Evolutionary conservation across 1,140 invertebrate species (phyloP).

Genomic region (Alviniconcha marisindica): DNA sequence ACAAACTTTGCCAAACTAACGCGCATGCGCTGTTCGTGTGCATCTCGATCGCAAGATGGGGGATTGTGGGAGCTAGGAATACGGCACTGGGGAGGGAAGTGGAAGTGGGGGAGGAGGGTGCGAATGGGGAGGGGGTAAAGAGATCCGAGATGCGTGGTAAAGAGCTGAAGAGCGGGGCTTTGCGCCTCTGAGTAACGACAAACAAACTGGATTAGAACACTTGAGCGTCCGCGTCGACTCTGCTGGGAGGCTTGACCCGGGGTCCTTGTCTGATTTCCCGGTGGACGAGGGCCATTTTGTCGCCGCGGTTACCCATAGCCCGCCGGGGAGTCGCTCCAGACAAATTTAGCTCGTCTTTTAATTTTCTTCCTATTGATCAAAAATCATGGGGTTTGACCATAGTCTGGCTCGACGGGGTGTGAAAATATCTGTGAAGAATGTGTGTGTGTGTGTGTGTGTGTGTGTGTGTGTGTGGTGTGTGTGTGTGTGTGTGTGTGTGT

Average conservation of each 20-base stretch:
- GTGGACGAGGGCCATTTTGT: constrained; percentile 27
- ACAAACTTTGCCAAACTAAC: constrained; percentile 8
- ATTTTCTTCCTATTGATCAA: constrained; percentile 15
- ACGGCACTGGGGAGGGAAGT: no score
- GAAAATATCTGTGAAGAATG: no score
- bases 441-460: no score
- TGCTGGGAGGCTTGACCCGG: not conserved
- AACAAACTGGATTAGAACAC: constrained; percentile 43
- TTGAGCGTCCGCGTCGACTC: constrained; percentile 9
- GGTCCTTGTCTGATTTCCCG: constrained; percentile 18
- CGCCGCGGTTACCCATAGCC: not conserved
- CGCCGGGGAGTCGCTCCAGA: no score
- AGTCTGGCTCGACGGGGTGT: not conserved
- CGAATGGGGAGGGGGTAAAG: not conserved
- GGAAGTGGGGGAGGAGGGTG: not conserved
- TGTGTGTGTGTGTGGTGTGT: not conserved
- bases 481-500: not conserved
- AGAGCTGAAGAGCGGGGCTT: constrained; percentile 1
- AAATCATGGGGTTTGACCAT: not conserved
- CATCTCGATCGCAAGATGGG: not conserved
- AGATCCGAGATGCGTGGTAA: not conserved
- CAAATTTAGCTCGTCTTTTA: not conserved
- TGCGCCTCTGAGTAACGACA: constrained; percentile 18
- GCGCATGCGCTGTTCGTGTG: not conserved
- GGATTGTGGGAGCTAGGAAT: not conserved